Base-by-base conservation (phyloP, 35 echinoderm and acorn worm genomes). In the Lytechinus pictus region DNA sequence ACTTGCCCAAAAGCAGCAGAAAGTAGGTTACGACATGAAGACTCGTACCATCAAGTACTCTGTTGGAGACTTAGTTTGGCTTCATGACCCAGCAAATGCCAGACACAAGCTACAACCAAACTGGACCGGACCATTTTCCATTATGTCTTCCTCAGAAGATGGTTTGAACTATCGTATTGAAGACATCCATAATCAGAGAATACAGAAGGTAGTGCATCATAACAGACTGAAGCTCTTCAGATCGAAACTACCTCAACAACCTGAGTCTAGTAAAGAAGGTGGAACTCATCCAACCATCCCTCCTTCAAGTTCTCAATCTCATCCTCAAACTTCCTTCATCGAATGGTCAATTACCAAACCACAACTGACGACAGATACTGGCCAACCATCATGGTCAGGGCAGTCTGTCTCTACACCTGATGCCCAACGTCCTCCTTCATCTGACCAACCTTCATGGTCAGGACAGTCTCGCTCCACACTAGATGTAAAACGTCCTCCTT, bases 71-170 rank as follows among this genome's bases (percentile, higher is more conserved):
- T 28, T 27, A 54, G 91, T 93, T 56, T 93, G 91, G 53, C 91
- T 93, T 9, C 53, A 93, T 54, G 91, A 93, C 57, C 91, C 91
- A 44, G 24, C 56, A 13, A 88, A 88, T 88, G 91, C 91, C 29
- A 92, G 91, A 24, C 91, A 92, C 53, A 92, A 92, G 53, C 52
- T 92, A 21, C 33, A 92, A 10, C 91, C 91, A 11, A 92, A 92
- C 24, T 93, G 91, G 91, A 93, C 52, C 13, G 91, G 91, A 54
- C 54, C 91, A 57, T 93, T 52, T 54, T 54, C 52, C 53, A 93
- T 93, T 54, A 11, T 93, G 8, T 27, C 52, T 10, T 54, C 91
- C 24, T 93, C 54, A 24, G 28, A 10, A 54, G 54, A 93, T 57
- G 53, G 91, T 9, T 24, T 93, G 24, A 57, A 57, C 91, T 93